phyloP scores from a whole-genome alignment of 2,797 vertebrate species.

The Enteromius mattozi region DNA sequence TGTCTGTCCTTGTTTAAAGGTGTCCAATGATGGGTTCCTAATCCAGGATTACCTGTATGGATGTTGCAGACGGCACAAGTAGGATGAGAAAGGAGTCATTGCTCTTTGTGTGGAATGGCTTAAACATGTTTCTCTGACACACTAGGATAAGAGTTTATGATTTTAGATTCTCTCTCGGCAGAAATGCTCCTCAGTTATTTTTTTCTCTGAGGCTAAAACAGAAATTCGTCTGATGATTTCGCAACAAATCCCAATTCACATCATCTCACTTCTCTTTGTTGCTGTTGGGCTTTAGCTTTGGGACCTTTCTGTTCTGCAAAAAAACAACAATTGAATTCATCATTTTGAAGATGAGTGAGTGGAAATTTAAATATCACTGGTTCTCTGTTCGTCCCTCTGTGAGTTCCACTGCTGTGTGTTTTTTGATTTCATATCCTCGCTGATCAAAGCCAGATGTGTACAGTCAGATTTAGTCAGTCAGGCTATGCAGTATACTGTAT shows the following conservation, averaged over 20 bases:
- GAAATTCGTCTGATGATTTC: neutral
- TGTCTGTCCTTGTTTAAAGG: constrained; percentile 38
- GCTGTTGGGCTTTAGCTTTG: neutral
- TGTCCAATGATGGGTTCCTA: constrained; percentile 21
- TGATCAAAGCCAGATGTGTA: constrained; percentile 27
- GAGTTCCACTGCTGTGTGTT: neutral
- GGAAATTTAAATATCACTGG: neutral
- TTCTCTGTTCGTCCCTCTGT: constrained; percentile 1
- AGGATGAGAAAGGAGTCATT: neutral
- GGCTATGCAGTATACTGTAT: neutral
- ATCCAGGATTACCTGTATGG: constrained; percentile 48
- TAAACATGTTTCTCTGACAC: constrained; percentile 5
- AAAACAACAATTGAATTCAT: constrained; percentile 25
- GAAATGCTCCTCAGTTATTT: neutral
- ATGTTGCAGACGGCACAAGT: constrained; percentile 42
- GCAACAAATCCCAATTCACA: constrained; percentile 1
- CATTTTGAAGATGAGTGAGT: constrained; percentile 17
- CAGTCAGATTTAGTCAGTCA: constrained; percentile 11
- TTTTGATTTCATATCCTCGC: constrained; percentile 2
- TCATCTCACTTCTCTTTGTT: neutral
- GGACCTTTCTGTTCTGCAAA: constrained; percentile 16
- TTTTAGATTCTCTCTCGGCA: neutral
- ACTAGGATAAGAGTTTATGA: constrained; percentile 2
- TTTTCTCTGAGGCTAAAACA: constrained; percentile 6
- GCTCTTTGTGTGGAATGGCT: constrained; percentile 16